Percentiles rank a stretch among this genome's conserved stretches.
Conservation (phyloP, 1,140 invertebrate genomes). For the Diabrotica undecimpunctata region DNA sequence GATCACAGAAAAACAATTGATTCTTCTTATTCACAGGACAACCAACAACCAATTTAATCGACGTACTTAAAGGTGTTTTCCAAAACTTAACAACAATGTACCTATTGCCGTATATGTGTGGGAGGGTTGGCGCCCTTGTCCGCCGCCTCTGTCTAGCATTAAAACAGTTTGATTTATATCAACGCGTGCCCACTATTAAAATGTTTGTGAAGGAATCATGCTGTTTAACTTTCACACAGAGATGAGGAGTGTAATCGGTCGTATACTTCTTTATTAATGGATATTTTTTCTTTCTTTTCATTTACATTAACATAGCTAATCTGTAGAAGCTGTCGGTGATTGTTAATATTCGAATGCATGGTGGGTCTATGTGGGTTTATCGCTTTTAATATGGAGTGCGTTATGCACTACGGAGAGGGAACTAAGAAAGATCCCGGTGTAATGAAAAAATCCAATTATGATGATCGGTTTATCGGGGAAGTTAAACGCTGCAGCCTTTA, state of each 20-base stretch:
- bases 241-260: constrained; percentile 17
- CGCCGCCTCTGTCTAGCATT: background rate
- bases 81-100: too few species aligned
- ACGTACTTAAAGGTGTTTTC: too few species aligned
- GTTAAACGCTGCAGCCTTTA: too few species aligned
- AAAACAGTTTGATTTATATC: constrained; percentile 37
- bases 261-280: constrained; percentile 9
- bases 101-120: too few species aligned
- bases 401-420: too few species aligned
- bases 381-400: background rate
- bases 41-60: too few species aligned
- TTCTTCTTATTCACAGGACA: too few species aligned
- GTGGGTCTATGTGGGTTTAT: background rate
- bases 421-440: too few species aligned
- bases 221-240: constrained; percentile 44
- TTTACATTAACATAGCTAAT: background rate
- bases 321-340: background rate
- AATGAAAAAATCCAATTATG: too few species aligned
- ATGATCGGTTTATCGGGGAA: too few species aligned
- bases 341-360: background rate
- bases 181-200: constrained; percentile 40
- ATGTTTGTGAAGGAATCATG: constrained; percentile 43
- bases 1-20: too few species aligned
- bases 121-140: too few species aligned
- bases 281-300: background rate